Percentiles rank a stretch among this genome's conserved stretches.
phyloP scores from a whole-genome alignment of 2,888 invertebrate genomes.

The Cremastobaeus sp. region DNA sequence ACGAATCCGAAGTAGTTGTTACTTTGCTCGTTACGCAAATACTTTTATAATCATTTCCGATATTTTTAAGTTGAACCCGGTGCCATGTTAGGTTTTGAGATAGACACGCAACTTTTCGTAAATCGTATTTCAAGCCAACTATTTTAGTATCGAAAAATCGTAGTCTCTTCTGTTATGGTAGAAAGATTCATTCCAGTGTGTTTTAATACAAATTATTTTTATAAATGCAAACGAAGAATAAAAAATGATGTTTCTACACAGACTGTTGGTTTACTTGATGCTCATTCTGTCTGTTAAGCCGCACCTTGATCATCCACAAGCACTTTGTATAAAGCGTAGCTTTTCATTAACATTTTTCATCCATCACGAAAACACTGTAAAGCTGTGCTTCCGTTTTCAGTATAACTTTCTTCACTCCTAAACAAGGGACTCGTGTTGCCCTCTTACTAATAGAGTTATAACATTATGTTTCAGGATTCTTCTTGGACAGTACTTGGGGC shows the following conservation, averaged over 20 bases:
- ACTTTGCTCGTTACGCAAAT: too few species aligned
- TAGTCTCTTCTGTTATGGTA: constrained; percentile 7
- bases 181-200: constrained; percentile 16
- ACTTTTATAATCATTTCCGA: too few species aligned
- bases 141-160: neutral
- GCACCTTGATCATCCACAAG: too few species aligned
- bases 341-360: constrained; percentile 37
- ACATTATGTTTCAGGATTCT: constrained; percentile 53
- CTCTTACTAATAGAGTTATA: constrained; percentile 20
- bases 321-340: constrained; percentile 30
- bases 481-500: constrained; percentile 37
- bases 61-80: too few species aligned
- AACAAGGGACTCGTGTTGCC: too few species aligned
- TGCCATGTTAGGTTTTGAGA: too few species aligned
- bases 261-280: constrained; percentile 14
- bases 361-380: constrained; percentile 7
- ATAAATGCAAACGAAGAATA: constrained; percentile 46
- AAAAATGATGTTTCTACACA: constrained; percentile 41
- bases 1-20: too few species aligned
- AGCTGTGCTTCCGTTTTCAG: constrained; percentile 25
- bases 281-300: too few species aligned
- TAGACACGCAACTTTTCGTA: too few species aligned
- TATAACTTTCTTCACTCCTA: neutral
- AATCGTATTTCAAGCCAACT: too few species aligned
- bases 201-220: constrained; percentile 54